Evolutionary conservation across 2,113 vertebrate genomes (phyloP).

Genomic region (Oncorhynchus keta): DNA sequence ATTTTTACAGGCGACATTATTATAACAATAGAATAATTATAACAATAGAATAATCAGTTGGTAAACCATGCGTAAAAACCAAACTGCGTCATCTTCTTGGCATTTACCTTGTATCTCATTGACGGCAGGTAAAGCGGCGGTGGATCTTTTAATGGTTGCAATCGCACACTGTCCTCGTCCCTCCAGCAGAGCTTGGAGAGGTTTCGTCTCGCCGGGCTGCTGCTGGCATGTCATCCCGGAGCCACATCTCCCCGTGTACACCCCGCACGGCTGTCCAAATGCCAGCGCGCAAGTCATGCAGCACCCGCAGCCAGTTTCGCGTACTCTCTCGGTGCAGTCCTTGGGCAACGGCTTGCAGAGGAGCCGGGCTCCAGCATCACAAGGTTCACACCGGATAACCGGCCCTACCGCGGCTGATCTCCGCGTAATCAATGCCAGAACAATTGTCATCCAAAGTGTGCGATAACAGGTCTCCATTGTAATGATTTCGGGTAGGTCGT

Average conservation of each 20-base stretch:
- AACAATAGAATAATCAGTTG: too few relatives aligned
- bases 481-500: slow-evolving; percentile 14
- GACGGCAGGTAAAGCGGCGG: slow-evolving; percentile 47
- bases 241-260: slow-evolving; percentile 89
- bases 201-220: slow-evolving; percentile 75
- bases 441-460: slow-evolving; percentile 73
- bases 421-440: slow-evolving; percentile 62
- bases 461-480: slow-evolving; percentile 75
- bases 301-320: slow-evolving; percentile 91
- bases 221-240: slow-evolving; percentile 80
- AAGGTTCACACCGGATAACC: slow-evolving; percentile 86
- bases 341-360: slow-evolving; percentile 80
- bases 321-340: slow-evolving; percentile 81
- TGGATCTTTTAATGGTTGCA: slow-evolving; percentile 53
- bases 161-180: slow-evolving; percentile 87
- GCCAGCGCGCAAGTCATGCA: slow-evolving; percentile 87
- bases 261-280: slow-evolving; percentile 81
- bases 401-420: slow-evolving; percentile 75
- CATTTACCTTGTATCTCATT: slow-evolving; percentile 71
- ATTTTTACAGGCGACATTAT: too few relatives aligned
- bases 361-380: slow-evolving; percentile 77
- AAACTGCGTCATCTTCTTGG: too few relatives aligned
- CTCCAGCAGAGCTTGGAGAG: slow-evolving; percentile 86
- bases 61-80: too few relatives aligned
- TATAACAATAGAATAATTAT: too few relatives aligned